Evolutionary conservation across 2,797 vertebrate species (phyloP).

Genomic region (Mycteria americana): DNA sequence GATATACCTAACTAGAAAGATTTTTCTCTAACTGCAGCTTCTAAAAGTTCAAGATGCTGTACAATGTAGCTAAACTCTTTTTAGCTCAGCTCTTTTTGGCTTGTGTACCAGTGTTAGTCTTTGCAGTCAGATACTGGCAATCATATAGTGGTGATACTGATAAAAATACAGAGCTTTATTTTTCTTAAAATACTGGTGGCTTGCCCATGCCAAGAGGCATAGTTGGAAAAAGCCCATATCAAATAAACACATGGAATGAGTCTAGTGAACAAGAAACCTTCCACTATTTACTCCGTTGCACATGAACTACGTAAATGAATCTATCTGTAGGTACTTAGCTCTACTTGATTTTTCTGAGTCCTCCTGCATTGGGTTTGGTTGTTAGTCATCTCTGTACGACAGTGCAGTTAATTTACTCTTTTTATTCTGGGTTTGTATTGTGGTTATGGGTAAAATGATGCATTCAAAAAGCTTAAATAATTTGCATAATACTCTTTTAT

Average conservation of each 20-base stretch:
- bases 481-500: neutral
- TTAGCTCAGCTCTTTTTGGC: neutral
- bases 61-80: neutral
- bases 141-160: neutral
- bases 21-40: neutral
- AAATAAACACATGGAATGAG: neutral
- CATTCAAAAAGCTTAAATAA: neutral
- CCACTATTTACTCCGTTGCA: neutral
- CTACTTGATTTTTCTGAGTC: neutral
- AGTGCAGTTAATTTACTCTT: neutral
- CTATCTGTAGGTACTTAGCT: neutral
- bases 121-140: neutral
- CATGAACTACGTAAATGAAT: neutral
- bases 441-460: neutral
- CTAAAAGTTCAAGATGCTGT: neutral
- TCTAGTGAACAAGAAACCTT: neutral
- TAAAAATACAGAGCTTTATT: neutral
- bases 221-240: neutral
- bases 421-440: neutral
- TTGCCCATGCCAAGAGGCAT: neutral
- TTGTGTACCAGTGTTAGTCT: neutral
- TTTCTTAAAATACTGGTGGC: neutral
- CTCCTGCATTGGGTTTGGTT: neutral
- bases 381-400: neutral
- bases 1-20: neutral